Conservation (phyloP, 1,140 invertebrate species). For the Mizuhopecten yessoensis region DNA sequence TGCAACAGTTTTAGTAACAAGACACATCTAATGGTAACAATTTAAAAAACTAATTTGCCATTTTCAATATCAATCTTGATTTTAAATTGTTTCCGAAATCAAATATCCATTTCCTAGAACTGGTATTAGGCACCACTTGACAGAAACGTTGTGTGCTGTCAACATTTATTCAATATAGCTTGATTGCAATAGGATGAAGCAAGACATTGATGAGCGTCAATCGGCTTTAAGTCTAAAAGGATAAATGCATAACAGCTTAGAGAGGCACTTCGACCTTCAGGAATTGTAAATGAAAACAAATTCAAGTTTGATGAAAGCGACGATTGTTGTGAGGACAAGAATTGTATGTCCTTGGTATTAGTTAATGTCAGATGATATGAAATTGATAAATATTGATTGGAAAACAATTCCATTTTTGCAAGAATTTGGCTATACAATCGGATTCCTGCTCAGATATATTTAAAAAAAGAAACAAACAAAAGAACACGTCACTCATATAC, state of each 20-base stretch:
- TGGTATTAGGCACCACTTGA: not conserved
- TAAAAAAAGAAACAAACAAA: too few species aligned
- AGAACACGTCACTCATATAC: too few species aligned
- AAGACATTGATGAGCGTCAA: not conserved
- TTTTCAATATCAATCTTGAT: conserved; percentile 36
- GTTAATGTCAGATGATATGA: not conserved
- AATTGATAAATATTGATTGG: not conserved
- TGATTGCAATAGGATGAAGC: not conserved
- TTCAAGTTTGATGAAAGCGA: not conserved
- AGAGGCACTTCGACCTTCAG: not conserved
- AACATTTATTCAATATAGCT: not conserved
- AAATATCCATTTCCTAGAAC: not conserved
- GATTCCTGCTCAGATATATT: too few species aligned
- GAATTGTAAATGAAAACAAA: conserved; percentile 25
- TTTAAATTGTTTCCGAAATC: not conserved
- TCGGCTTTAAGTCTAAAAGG: not conserved
- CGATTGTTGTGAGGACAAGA: not conserved
- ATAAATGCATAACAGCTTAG: not conserved
- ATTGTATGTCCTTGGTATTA: not conserved
- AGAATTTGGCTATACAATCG: too few species aligned
- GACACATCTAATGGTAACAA: not conserved
- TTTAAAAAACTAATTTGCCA: not conserved
- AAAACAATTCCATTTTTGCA: too few species aligned
- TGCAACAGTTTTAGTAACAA: not conserved
- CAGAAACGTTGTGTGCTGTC: not conserved